Base-by-base conservation (phyloP, 2,888 invertebrate genomes). In the Drosophila subsilvestris region DNA sequence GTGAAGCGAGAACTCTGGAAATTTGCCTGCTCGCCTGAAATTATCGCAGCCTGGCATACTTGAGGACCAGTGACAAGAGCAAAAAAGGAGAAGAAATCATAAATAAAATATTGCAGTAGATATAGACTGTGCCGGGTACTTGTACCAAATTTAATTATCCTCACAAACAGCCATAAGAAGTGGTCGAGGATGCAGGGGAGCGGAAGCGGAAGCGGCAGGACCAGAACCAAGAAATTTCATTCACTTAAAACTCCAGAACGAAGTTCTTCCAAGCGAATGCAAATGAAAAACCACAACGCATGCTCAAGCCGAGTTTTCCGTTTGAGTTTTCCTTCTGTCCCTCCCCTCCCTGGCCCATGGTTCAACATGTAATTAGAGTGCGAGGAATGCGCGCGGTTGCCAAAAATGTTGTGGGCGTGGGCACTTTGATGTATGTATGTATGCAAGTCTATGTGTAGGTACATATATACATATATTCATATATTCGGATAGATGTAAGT, bases 201-300 rank as follows among this genome's bases (percentile, higher is more conserved):
- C n/a, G 37, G 37, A 37, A 37, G 37, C 7, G 2, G 7, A 37
- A 37, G 37, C 7, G 2, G 7, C 37, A 37, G 37, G 14, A 14
- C 37, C 37, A 37, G 37, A 37, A 37, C 48, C 61, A 51, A 70
- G 66, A 72, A 80, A 75, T 79, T 72, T 78, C 79, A 82, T 85
- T 85, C 85, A 76, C 73, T 76, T 72, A 69, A 72, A 80, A 86
- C 69, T 85, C 72, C 58, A 66, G 54, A 80, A 62, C 75, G 66
- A 85, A 88, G 74, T 88, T 84, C 56, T 74, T 65, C 58, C 75
- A 44, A 59, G 61, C 75, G 75, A 67, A 83, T 88, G 88, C 88
- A 84, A 84, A 88, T 83, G 79, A 73, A 83, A 88, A 76, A 76
- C 88, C 83, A 84, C 84, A 84, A 78, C 74, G 88, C 88, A 84